These are phyloP conservation scores for Mycalesis mineus DNA, from an alignment of 2,888 invertebrate genomes.

Conservation along the genomic window DNA sequence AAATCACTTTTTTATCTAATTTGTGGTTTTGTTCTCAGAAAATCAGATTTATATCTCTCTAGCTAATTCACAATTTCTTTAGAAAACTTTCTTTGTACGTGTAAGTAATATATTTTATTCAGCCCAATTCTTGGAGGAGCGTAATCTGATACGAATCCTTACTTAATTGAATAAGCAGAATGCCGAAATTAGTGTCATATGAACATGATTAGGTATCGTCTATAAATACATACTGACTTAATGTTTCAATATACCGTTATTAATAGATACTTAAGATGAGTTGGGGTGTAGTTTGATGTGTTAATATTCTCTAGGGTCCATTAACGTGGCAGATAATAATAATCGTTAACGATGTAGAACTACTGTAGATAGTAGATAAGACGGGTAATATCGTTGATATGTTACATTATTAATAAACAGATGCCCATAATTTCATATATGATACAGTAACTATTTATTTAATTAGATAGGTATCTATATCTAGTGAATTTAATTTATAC, in stretches of 20 bases:
- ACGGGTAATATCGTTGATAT: neutral
- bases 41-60: constrained; percentile 21
- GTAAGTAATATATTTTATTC: neutral
- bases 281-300: neutral
- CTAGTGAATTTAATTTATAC: no score
- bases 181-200: neutral
- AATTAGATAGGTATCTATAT: no score
- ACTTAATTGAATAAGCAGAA: neutral
- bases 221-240: neutral
- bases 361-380: neutral
- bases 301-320: neutral
- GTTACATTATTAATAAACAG: neutral
- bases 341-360: neutral
- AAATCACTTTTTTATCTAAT: constrained; percentile 26
- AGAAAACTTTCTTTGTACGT: neutral
- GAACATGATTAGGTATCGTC: neutral
- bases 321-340: neutral
- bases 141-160: no score
- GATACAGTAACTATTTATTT: neutral
- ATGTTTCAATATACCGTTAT: neutral
- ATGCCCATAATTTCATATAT: neutral
- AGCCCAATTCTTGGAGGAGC: neutral
- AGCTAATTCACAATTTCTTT: neutral
- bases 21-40: constrained; percentile 13
- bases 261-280: neutral